Evolutionary conservation across 2,888 invertebrate species (phyloP), one percentile per base, ranked within the genome.

Genomic region (Drosophila fulvimacula): DNA sequence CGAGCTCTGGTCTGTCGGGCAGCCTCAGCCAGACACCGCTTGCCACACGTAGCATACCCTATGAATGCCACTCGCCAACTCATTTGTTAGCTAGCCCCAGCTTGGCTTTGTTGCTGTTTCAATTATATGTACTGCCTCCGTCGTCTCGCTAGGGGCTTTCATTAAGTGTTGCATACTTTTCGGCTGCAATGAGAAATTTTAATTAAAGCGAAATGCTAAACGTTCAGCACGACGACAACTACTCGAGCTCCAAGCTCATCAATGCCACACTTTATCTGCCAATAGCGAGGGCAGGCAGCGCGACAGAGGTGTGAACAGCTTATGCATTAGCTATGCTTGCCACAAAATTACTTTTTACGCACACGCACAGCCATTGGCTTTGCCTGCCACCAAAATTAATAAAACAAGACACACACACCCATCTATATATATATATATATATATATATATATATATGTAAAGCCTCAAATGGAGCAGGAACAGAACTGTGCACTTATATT

Each of bases 401-500:
- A 69, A 74, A 66, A 51, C 19, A 62, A 34, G 17, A 34, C 19
- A 34, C n/a, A 36, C 19, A 24, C 13, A 10, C 17, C 38, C 58
- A 46, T 30, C 30, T 30, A 30, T 30, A 30, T 30, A 30, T 30
- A 30, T 10, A 3, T 4, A 27, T 27, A 6, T 6, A 10, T n/a
- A n/a, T n/a, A n/a, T 30, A 30, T 30, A 30, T 30, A 30, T 30
- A 30, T 10, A 3, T 4, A 27, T 27, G 27, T 6, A 10, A 52
- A 53, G 42, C 13, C 59, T 55, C 66, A 72, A 72, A 77, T 73
- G 59, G 64, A 36, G 69, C 55, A 59, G 61, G 63, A 57, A 60
- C 39, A 62, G 55, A 66, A 72, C 49, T 69, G 64, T 67, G 51
- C 59, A 81, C 83, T 77, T 83, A 83, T 83, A 81, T 81, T 81